A percentile compares a stretch with the other conserved stretches of the same genome.
phyloP scores from a whole-genome alignment of 2,888 invertebrate species.

The Trissolcus brochymenae region DNA sequence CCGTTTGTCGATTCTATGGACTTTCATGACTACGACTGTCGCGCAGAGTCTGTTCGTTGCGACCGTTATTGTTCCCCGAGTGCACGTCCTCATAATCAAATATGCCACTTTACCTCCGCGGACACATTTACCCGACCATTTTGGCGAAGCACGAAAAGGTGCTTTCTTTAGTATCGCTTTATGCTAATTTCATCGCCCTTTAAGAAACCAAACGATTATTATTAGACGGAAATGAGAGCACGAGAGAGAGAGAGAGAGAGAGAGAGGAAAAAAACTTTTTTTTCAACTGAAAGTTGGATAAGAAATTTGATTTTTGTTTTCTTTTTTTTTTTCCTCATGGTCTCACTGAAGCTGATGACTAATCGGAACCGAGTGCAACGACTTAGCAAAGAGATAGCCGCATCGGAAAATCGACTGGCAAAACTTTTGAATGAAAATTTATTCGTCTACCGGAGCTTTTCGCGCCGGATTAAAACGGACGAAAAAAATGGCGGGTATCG shows the following conservation, averaged over 20 bases:
- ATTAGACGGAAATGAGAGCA: too few relatives aligned
- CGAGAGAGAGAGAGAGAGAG: too few relatives aligned
- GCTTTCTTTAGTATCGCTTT: neutral
- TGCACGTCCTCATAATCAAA: conserved; percentile 41
- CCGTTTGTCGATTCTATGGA: conserved; percentile 48
- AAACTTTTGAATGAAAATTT: conserved; percentile 28
- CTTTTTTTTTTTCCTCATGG: too few relatives aligned
- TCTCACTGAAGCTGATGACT: too few relatives aligned
- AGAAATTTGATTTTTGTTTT: too few relatives aligned
- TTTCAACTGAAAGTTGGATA: too few relatives aligned
- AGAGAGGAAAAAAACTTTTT: too few relatives aligned
- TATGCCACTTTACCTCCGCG: conserved; percentile 21
- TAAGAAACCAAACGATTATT: neutral
- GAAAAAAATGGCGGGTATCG: conserved; percentile 21
- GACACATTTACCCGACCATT: conserved; percentile 28
- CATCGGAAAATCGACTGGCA: conserved; percentile 13
- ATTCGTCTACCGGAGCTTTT: conserved; percentile 22
- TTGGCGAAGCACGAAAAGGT: conserved; percentile 3
- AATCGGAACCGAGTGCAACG: too few relatives aligned
- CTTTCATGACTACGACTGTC: conserved; percentile 36
- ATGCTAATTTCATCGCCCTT: too few relatives aligned
- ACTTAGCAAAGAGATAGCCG: too few relatives aligned
- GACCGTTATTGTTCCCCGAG: conserved; percentile 41
- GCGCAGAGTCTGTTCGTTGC: conserved; percentile 21
- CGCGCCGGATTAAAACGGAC: conserved; percentile 28